Conservation (phyloP, 2,888 invertebrate species). For the Carabus problematicus region DNA sequence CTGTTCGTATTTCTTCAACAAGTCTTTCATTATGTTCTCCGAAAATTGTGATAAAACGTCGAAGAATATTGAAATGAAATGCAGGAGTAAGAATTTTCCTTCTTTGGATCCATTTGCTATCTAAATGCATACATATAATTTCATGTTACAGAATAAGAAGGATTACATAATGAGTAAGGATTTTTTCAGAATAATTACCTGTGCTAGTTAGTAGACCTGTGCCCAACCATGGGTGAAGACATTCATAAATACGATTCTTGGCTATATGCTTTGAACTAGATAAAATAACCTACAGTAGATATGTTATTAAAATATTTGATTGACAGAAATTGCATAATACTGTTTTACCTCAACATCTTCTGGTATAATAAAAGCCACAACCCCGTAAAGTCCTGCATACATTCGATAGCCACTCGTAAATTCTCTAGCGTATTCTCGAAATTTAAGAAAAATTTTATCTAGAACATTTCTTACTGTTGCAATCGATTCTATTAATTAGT, state of each 20-base stretch:
- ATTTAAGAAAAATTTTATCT: constrained; percentile 22
- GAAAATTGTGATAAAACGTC: constrained; percentile 17
- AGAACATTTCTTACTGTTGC: neutral
- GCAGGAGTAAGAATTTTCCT: constrained; percentile 35
- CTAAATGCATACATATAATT: constrained; percentile 1
- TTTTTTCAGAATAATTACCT: neutral
- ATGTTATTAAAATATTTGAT: constrained; percentile 10
- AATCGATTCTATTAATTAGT: neutral
- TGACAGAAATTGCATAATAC: neutral
- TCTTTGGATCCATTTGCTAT: constrained; percentile 23
- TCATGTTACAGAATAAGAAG: neutral
- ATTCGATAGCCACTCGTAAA: constrained; percentile 22
- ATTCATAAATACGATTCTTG: constrained; percentile 13
- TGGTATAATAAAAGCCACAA: constrained; percentile 12
- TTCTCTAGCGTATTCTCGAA: constrained; percentile 3
- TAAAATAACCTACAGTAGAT: constrained; percentile 19
- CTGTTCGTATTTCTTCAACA: constrained; percentile 18
- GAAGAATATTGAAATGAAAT: constrained; percentile 37
- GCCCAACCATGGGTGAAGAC: constrained; percentile 17
- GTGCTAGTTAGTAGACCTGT: constrained; percentile 15
- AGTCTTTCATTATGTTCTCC: constrained; percentile 26
- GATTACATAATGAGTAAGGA: neutral
- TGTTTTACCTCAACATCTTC: constrained; percentile 32
- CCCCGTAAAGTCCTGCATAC: constrained; percentile 1
- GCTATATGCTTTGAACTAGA: constrained; percentile 21